Conservation (phyloP, 1,140 invertebrate genomes). For the Drosophila nikananu region DNA sequence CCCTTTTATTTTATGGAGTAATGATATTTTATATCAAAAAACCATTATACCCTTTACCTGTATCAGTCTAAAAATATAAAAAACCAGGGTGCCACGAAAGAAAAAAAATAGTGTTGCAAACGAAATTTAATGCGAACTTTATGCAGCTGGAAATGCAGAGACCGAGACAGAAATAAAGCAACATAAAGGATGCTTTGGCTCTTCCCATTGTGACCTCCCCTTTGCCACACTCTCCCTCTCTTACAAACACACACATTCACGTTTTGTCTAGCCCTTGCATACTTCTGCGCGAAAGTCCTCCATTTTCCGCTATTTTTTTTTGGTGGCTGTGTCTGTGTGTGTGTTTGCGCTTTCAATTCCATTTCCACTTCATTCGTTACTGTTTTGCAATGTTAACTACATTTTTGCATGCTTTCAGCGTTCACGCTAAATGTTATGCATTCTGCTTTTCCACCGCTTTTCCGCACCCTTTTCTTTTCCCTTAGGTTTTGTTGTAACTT, state of each 20-base stretch:
- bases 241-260: constrained; percentile 3
- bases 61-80: neutral
- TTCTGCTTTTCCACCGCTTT: constrained; percentile 29
- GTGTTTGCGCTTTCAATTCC: constrained; percentile 53
- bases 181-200: constrained; percentile 34
- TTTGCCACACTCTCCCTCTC: neutral
- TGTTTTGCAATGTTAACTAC: constrained; percentile 82
- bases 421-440: constrained; percentile 58
- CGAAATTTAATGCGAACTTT: constrained; percentile 82
- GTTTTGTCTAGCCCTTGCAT: constrained; percentile 68
- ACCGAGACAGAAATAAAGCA: constrained; percentile 36
- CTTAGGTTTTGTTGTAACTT: constrained; percentile 26
- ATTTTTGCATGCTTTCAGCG: constrained; percentile 71
- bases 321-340: constrained; percentile 8
- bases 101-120: constrained; percentile 48
- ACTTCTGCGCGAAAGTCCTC: constrained; percentile 57
- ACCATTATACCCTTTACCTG: constrained; percentile 5
- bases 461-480: constrained; percentile 4
- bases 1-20: neutral
- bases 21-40: neutral
- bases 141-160: constrained; percentile 77
- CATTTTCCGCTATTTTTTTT: neutral
- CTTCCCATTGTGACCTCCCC: constrained; percentile 7
- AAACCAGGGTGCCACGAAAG: neutral
- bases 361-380: constrained; percentile 80